These are phyloP conservation scores for Globodera rostochiensis DNA, from an alignment of 1,140 invertebrate species.

Conservation along the genomic window DNA sequence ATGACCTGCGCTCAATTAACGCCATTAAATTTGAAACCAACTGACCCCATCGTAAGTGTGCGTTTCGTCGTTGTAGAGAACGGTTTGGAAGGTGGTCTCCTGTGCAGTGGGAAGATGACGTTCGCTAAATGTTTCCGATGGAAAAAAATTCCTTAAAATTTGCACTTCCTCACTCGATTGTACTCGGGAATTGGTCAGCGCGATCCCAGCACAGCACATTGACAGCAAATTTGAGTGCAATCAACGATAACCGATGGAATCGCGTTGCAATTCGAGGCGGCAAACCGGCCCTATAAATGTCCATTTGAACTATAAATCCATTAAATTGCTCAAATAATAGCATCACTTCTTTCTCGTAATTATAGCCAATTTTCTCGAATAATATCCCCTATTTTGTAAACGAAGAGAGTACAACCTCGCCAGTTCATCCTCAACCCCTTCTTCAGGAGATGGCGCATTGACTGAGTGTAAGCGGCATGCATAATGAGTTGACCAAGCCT, in stretches of 20 bases:
- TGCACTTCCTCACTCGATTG: conserved; percentile 4
- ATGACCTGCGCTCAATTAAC: no score
- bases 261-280: conserved; percentile 44
- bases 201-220: conserved; percentile 41
- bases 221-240: conserved; percentile 47
- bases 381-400: no score
- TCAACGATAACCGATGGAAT: conserved; percentile 41
- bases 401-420: conserved; percentile 11
- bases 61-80: conserved; percentile 65
- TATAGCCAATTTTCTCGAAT: no score
- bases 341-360: no score
- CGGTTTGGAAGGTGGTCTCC: conserved; percentile 56
- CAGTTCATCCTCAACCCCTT: conserved; percentile 37
- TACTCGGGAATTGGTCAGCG: conserved; percentile 17
- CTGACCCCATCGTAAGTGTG: conserved; percentile 62
- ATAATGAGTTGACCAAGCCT: conserved; percentile 58
- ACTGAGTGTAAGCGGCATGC: conserved; percentile 50
- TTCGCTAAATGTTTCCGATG: not conserved
- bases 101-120: not conserved
- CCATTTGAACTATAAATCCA: not conserved
- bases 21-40: no score
- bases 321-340: no score
- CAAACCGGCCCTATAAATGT: conserved; percentile 11
- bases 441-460: not conserved
- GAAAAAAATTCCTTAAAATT: no score